These are phyloP conservation scores for Acanthurus leucopareius DNA, from an alignment of 2,797 vertebrate genomes.

Conservation along the genomic window DNA sequence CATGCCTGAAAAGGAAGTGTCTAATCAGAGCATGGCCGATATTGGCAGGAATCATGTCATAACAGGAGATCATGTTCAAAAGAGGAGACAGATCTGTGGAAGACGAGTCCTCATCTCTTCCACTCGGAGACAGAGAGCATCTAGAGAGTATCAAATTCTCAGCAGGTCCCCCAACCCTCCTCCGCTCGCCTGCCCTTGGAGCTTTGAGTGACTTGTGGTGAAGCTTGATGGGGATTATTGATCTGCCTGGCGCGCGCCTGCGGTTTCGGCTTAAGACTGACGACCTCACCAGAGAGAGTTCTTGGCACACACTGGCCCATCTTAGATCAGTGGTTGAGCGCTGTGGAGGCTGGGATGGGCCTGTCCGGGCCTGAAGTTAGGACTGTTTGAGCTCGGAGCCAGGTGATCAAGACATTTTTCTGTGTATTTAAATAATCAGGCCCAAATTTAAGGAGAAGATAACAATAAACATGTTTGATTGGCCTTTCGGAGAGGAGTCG, in stretches of 20 bases:
- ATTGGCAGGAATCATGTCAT: conserved; percentile 61
- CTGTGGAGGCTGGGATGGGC: conserved; percentile 45
- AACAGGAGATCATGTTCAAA: conserved; percentile 77
- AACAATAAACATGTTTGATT: conserved; percentile 78
- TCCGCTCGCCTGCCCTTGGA: conserved; percentile 63
- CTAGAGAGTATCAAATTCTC: conserved; percentile 75
- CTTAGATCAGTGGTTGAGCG: conserved; percentile 57
- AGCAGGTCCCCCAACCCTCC: conserved; percentile 57
- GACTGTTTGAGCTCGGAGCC: conserved; percentile 57
- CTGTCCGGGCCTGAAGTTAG: conserved; percentile 43
- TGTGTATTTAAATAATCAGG: conserved; percentile 69
- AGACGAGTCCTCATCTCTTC: conserved; percentile 72
- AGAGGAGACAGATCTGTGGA: conserved; percentile 65
- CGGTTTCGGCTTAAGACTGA: conserved; percentile 81
- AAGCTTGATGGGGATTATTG: conserved; percentile 84
- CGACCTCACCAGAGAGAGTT: conserved; percentile 82
- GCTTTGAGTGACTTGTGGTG: conserved; percentile 85
- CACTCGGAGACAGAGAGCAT: conserved; percentile 61
- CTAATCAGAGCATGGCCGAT: conserved; percentile 62
- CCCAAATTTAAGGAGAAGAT: conserved; percentile 56
- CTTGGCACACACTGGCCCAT: conserved; percentile 59
- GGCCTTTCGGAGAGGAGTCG: conserved; percentile 61
- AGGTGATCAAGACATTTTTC: conserved; percentile 66
- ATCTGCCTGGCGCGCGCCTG: conserved; percentile 85
- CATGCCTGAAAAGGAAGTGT: conserved; percentile 63